A percentile compares a stretch with the other conserved stretches of the same genome.
Evolutionary conservation across 2,888 invertebrate species (phyloP).

Genomic region (Sicus ferrugineus): DNA sequence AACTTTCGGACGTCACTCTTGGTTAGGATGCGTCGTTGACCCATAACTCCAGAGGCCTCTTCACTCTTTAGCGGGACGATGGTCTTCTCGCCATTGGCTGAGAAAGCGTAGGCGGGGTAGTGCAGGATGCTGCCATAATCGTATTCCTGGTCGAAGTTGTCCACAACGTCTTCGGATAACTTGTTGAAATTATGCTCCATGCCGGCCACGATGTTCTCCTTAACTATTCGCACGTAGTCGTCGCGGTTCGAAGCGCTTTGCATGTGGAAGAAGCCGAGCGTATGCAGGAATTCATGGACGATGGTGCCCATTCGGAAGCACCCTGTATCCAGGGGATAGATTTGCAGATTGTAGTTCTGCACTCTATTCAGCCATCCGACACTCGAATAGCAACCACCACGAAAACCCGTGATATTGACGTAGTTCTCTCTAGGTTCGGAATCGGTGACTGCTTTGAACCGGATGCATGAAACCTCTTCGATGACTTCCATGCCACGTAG

Average conservation of each 20-base stretch:
- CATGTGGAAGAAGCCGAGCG: conserved; percentile 80
- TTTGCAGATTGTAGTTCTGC: conserved; percentile 54
- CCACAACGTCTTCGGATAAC: conserved; percentile 66
- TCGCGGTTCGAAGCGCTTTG: conserved; percentile 80
- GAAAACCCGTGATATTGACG: conserved; percentile 51
- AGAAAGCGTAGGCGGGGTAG: conserved; percentile 77
- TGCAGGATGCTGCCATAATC: conserved; percentile 85
- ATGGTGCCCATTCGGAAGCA: conserved; percentile 67
- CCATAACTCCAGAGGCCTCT: conserved; percentile 47
- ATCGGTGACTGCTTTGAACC: conserved; percentile 70
- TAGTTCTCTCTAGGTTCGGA: conserved; percentile 49
- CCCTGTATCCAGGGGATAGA: conserved; percentile 50
- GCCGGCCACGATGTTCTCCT: conserved; percentile 65
- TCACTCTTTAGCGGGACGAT: conserved; percentile 67
- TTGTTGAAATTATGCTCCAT: conserved; percentile 75
- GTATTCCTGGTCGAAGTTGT: conserved; percentile 73
- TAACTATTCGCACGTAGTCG: conserved; percentile 70
- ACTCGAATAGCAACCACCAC: conserved; percentile 77
- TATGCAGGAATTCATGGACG: conserved; percentile 80
- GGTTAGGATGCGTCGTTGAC: conserved; percentile 53
- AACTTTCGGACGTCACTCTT: conserved; percentile 54
- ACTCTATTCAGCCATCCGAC: conserved; percentile 71
- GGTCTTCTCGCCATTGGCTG: conserved; percentile 73
- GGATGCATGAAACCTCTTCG: conserved; percentile 76
- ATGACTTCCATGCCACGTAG: conserved; percentile 75